A percentile compares a stretch with the other conserved stretches of the same genome.
phyloP scores from a whole-genome alignment of 2,888 invertebrate species.

The Erebia epiphron region DNA sequence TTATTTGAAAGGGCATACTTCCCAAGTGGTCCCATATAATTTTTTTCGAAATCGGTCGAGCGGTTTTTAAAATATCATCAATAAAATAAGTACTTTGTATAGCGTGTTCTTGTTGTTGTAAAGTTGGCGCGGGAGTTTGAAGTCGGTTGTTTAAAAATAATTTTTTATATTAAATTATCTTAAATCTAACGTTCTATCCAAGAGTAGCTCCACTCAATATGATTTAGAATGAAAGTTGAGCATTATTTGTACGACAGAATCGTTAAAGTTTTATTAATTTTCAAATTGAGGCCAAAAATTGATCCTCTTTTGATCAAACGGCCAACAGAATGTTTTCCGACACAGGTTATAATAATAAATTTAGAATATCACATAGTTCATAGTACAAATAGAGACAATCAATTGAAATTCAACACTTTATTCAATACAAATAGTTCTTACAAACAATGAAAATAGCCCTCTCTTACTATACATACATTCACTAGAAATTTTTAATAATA shows the following conservation, averaged over 20 bases:
- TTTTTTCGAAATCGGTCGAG: no score
- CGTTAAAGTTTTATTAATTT: neutral
- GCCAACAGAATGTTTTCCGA: conserved; percentile 17
- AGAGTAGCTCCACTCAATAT: neutral
- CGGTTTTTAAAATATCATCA: no score
- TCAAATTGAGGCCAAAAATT: neutral
- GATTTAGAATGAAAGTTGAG: no score
- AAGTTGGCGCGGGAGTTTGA: no score
- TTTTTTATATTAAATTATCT: no score
- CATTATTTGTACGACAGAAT: no score
- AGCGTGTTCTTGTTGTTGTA: no score
- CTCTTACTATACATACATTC: conserved; percentile 49
- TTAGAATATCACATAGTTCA: conserved; percentile 19
- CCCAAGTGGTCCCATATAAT: no score
- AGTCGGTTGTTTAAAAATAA: no score
- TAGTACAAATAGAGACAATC: conserved; percentile 41
- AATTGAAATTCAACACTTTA: conserved; percentile 54
- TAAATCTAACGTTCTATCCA: neutral
- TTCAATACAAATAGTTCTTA: conserved; percentile 51
- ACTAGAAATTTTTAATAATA: conserved; percentile 5
- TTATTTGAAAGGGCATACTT: no score
- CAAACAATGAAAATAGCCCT: conserved; percentile 52
- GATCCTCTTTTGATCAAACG: neutral
- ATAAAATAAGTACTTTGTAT: no score
- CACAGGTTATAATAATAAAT: conserved; percentile 10